These are phyloP conservation scores for Drosophila mayri DNA, from an alignment of 1,140 invertebrate genomes.

Conservation along the genomic window DNA sequence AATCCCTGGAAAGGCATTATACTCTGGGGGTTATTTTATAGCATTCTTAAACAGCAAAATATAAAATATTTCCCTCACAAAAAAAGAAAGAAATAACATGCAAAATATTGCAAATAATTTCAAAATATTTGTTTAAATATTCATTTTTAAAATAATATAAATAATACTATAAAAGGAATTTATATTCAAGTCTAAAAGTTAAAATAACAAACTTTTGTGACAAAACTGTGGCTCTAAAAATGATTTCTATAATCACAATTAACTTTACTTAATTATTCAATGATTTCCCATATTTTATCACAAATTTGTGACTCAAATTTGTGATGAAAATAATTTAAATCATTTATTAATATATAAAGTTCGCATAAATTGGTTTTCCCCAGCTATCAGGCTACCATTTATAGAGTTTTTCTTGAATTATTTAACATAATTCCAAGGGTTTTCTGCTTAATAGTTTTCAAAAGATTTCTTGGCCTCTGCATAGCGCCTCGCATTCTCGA, in stretches of 20 bases:
- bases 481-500: constrained; percentile 20
- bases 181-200: background rate
- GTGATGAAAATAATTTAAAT: background rate
- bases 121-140: too few species aligned
- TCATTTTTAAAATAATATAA: background rate
- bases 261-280: background rate
- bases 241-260: background rate
- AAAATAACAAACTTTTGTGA: background rate
- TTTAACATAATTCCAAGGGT: background rate
- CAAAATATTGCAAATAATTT: background rate
- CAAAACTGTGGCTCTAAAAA: background rate
- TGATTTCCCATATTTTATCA: background rate
- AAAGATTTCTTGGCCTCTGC: constrained; percentile 50
- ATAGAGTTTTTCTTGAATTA: constrained; percentile 4
- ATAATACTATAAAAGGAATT: background rate
- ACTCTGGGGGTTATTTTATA: background rate
- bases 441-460: constrained; percentile 32
- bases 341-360: background rate
- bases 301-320: background rate
- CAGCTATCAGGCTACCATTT: too few species aligned
- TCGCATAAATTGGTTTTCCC: background rate
- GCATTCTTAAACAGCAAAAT: background rate
- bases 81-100: too few species aligned
- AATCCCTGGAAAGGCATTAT: background rate
- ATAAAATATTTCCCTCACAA: background rate